Conservation (phyloP, 2,888 invertebrate genomes). For the Mantis religiosa region DNA sequence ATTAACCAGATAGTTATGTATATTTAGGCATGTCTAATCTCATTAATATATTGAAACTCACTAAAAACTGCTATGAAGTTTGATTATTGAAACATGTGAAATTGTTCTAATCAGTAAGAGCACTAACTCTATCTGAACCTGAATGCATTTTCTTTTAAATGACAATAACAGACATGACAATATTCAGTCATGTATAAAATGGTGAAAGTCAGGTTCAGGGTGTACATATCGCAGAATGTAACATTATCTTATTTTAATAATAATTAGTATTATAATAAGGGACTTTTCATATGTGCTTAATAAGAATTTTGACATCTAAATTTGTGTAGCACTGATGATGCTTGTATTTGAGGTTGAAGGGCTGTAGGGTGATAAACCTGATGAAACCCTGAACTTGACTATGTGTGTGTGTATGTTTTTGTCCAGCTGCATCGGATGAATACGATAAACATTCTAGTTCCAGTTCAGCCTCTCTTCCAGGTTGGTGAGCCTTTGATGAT, state of each 20-base stretch:
- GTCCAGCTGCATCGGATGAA: constrained; percentile 48
- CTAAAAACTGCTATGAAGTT: background rate
- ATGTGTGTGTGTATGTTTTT: constrained; percentile 12
- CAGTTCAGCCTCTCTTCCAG: constrained; percentile 64
- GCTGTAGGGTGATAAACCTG: background rate
- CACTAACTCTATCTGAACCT: background rate
- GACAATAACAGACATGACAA: background rate
- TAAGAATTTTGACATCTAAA: too few relatives aligned
- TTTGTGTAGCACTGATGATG: too few relatives aligned
- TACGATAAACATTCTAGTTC: constrained; percentile 67
- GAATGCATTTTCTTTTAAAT: background rate
- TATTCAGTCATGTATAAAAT: background rate
- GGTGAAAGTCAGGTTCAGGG: background rate
- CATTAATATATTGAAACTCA: background rate
- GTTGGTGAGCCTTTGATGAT: constrained; percentile 47
- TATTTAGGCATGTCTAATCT: background rate
- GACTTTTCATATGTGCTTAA: too few relatives aligned
- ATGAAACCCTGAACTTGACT: background rate
- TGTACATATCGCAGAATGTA: background rate
- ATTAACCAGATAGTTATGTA: background rate
- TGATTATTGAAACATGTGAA: background rate
- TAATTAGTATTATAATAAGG: too few relatives aligned
- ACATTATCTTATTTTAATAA: too few relatives aligned
- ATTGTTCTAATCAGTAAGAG: background rate
- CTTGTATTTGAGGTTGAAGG: too few relatives aligned